Base-by-base conservation (phyloP, 2,113 vertebrate genomes). In the Xiphophorus maculatus region DNA sequence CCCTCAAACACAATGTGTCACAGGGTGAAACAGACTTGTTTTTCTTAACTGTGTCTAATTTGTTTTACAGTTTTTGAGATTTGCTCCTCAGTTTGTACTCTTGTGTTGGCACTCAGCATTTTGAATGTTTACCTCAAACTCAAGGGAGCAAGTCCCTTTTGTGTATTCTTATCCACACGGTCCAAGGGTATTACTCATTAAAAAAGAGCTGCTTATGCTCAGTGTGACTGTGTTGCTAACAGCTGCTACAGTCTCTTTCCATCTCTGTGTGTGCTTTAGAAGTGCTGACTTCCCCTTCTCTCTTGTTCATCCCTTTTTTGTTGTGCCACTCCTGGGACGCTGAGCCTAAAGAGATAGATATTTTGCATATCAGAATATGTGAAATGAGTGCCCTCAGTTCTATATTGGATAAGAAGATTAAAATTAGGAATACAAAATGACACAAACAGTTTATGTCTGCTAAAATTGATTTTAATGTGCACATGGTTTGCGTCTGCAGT, bases 341-440 rank as follows among this genome's bases (percentile, higher is more conserved):
- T 90, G 89, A 88, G 83, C 81, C 76, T 82, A 82, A 90, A 85
- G 77, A 85, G 84, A 85, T 73, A 70, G 82, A 66, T 87, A 89
- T 87, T 89, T 90, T 74, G 44, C 75, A 89, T 76, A 76, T 69
- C 69, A 79, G 66, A 73, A 88, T 77, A 88, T 84, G 83, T 87
- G 71, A 87, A 84, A 88, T 88, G 85, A 93, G 81, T 79, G 73
- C 69, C 73, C 77, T 87, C 79, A 81, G 67, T 77, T 75, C 79
- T 81, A 74, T 40, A 62, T 70, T 78, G 79, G 81, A 85, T 85
- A 80, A 79, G 79, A 67, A 76, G 76, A 83, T 76, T 77, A 63
- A 82, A 78, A 74, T 76, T 67, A 81, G 60, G 67, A 63, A 82
- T 86, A 83, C 65, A 76, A 73, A 79, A 65, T 22, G 64, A 63